Evolutionary conservation across 53 echinoderm and acorn worm species (phyloP).

Genomic region (Holothuria scabra): DNA sequence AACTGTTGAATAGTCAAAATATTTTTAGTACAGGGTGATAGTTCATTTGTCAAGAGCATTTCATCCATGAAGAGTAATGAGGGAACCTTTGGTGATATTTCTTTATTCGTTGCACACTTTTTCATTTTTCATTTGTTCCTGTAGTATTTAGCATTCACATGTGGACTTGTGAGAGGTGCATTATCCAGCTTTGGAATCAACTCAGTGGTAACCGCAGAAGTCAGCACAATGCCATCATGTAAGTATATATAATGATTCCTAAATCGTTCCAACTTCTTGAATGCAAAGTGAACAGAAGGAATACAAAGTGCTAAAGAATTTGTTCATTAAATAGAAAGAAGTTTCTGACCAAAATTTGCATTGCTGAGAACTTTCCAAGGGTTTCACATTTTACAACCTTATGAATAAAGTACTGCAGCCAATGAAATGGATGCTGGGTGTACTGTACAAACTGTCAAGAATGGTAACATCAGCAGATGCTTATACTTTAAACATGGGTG

Average conservation of each 20-base stretch:
- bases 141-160: conserved; percentile 95
- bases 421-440: no score
- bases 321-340: neutral
- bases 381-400: no score
- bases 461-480: no score
- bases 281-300: no score
- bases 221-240: conserved; percentile 98
- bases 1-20: no score
- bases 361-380: no score
- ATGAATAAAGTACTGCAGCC: no score
- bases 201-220: conserved; percentile 96
- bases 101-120: neutral
- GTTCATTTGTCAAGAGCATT: no score
- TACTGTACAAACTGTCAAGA: no score
- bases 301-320: neutral
- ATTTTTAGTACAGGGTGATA: no score
- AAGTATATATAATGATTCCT: conserved; percentile 52
- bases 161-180: conserved; percentile 94
- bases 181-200: conserved; percentile 89
- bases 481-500: no score
- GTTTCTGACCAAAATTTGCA: neutral
- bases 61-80: neutral
- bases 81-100: neutral
- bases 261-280: neutral
- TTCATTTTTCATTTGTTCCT: conserved; percentile 1